Evolutionary conservation across 2,888 invertebrate genomes (phyloP), one percentile per base, ranked within the genome.

Genomic region (Auanema freiburgensis): DNA sequence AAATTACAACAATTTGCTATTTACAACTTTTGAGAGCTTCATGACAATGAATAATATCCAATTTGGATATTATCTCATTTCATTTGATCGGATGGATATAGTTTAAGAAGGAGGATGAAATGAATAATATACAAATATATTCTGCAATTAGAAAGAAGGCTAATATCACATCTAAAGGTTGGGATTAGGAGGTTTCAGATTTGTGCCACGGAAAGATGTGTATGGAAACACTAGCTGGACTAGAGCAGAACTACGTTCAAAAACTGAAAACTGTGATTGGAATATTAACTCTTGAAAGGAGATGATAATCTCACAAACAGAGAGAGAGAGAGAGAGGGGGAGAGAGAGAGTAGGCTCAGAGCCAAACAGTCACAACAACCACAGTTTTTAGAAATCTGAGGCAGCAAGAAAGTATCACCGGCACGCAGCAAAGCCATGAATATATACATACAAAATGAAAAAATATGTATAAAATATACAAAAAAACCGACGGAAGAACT

Each of bases 131-230:
- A 46, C 16, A 46, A 5, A 18, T 16, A 18, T 18, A 16, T 46
- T 18, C 46, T 46, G 21, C 10, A 46, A 46, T 18, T 46, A 21
- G 21, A 46, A 46, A 18, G 46, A 46, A 46, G 46, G 46, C 46
- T 46, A 46, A 46, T 60, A 60, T 60, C 60, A 60, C 60, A 60
- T 60, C 60, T 60, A 60, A 50, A 33, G 33, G 60, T 60, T 60
- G 44, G 60, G 55, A 33, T 46, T 16, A 18, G 18, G 21, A 54
- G 54, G n/a, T 24, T 16, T 33, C 25, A 24, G n/a, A 24, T 16
- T 33, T 21, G 16, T 18, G 33, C 23, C 14, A 55, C 14, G 52
- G 43, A 40, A 23, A 50, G 57, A 25, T n/a, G 21, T 16, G 57
- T 44, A 42, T 21, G 40, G 18, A 14, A 57, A 59, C 18, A 41